These are phyloP conservation scores for Rhimphoctona megacephalus DNA, from an alignment of 2,888 invertebrate species.

Conservation along the genomic window DNA sequence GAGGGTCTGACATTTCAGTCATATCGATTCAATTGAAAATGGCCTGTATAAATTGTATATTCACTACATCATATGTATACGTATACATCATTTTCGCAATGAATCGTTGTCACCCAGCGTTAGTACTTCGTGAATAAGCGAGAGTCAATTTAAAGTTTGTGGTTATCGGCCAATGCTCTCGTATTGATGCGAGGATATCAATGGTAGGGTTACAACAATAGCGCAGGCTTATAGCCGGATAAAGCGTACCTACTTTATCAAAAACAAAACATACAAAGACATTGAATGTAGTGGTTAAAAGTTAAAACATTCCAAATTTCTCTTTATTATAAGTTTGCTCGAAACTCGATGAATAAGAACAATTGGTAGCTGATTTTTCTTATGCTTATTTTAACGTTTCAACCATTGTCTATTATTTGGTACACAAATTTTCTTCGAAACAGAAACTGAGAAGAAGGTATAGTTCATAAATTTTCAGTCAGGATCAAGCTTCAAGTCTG, in stretches of 20 bases:
- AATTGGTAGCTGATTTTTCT: background rate
- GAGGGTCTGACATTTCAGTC: background rate
- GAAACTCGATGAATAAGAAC: background rate
- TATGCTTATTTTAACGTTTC: background rate
- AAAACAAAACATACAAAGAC: background rate
- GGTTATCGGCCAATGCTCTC: conserved; percentile 35
- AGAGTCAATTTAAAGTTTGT: conserved; percentile 59
- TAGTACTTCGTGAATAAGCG: conserved; percentile 29
- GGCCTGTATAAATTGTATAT: background rate
- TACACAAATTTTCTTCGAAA: background rate
- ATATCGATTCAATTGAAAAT: background rate
- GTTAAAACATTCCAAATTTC: background rate
- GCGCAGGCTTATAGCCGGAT: background rate
- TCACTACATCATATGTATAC: background rate
- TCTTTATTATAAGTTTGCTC: background rate
- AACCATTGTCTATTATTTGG: background rate
- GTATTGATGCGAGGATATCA: conserved; percentile 5
- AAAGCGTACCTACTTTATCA: background rate
- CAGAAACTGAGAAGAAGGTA: background rate
- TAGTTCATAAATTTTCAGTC: background rate
- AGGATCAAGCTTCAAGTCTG: conserved; percentile 34
- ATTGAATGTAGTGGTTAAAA: background rate
- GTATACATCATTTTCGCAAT: conserved; percentile 12
- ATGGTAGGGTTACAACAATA: background rate
- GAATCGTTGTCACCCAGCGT: conserved; percentile 16